phyloP scores from a whole-genome alignment of 2,888 invertebrate species.

The Octonoba sinensis region DNA sequence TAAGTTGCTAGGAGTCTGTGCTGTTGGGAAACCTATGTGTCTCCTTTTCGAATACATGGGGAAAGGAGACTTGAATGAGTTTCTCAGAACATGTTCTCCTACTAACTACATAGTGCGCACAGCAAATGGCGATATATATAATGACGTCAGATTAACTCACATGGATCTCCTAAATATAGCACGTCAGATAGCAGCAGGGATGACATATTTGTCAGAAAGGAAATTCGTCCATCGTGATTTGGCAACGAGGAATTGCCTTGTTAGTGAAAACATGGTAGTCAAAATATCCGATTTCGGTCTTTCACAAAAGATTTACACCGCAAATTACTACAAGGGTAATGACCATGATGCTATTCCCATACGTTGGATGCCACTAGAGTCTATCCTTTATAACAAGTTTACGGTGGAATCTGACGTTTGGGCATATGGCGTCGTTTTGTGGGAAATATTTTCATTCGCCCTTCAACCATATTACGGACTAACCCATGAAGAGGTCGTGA shows the following conservation, averaged over 20 bases:
- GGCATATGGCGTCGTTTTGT: conserved; percentile 97
- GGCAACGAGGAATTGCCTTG: conserved; percentile 94
- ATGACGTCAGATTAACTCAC: conserved; percentile 80
- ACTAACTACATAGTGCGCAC: conserved; percentile 80
- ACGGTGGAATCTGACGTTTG: conserved; percentile 96
- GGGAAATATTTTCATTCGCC: conserved; percentile 97
- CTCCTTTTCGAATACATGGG: conserved; percentile 98
- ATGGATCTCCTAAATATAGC: conserved; percentile 87
- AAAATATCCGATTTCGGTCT: conserved; percentile 98
- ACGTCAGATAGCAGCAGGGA: conserved; percentile 91
- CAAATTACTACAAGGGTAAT: conserved; percentile 92
- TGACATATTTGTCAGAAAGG: conserved; percentile 93
- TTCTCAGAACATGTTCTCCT: conserved; percentile 88
- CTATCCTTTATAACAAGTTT: conserved; percentile 95
- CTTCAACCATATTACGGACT: conserved; percentile 96
- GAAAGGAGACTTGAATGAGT: conserved; percentile 95
- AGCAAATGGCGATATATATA: conserved; percentile 74
- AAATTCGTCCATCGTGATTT: conserved; percentile 96
- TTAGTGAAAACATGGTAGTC: conserved; percentile 92
- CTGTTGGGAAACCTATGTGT: conserved; percentile 96
- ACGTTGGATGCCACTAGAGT: conserved; percentile 97
- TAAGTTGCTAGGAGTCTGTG: conserved; percentile 93
- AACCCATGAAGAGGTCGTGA: conserved; percentile 95
- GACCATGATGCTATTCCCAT: conserved; percentile 98
- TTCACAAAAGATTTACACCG: conserved; percentile 89